Evolutionary conservation across 1,140 invertebrate species (phyloP), one percentile per base, ranked within the genome.

Genomic region (Anoplolepis gracilipes): DNA sequence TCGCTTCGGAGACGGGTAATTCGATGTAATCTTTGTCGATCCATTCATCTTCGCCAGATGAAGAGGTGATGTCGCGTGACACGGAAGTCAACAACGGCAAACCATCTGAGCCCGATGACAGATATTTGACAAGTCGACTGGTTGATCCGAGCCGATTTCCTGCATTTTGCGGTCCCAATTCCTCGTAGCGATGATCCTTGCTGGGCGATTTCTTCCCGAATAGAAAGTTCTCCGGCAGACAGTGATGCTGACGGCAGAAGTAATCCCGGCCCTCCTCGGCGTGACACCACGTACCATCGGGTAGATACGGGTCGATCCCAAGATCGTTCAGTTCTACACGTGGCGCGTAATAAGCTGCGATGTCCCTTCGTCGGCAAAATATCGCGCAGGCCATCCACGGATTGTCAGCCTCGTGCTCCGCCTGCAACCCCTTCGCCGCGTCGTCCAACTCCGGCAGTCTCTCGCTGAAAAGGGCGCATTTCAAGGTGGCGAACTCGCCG

Each of bases 251-350:
- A 36, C 97, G 93, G 87, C 97, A 98, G 90, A 96, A 98, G 92
- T 97, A 97, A 90, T 97, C 95, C 19, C 90, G 75, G n/a, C 93
- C 92, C 55, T 95, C 94, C 81, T 97, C 96, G 86, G 95, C 94
- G 91, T 98, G 97, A 89, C 97, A 98, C 97, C 97, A 97, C 4
- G 97, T 98, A 1, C 97, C 97, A 93, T 98, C 97, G 0, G 97
- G 97, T 91, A 97, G 97, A 93, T 97, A 97, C 0, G 97, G 96
- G 87, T 97, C 96, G 7, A 97, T 93, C 6, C 97, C 97, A 30
- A 96, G 93, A 91, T 97, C 96, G 91, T 97, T 97, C 49, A 97
- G 94, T 93, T 97, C 97, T 3, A 97, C 94, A 4, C 97, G 94
- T 2, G 97, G 97, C 1, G 97, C 96, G 91, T 97, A 98, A 94